Evolutionary conservation across 2,888 invertebrate genomes (phyloP), one percentile per base, ranked within the genome.

Genomic region (Adineta ricciae): DNA sequence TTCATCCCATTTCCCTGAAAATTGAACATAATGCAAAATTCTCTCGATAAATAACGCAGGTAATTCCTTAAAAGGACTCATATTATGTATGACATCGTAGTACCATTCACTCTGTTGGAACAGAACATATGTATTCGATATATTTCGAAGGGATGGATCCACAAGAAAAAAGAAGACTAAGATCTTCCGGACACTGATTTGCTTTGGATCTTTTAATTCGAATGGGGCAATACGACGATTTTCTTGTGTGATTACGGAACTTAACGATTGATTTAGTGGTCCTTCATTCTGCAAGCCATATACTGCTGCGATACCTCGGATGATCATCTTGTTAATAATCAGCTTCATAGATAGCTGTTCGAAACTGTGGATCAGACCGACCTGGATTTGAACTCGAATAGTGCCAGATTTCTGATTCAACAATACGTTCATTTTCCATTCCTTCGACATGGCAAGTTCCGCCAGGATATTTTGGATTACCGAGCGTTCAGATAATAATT

Each of bases 401-500:
- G 38, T 73, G 38, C 36, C 19, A 73, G 1, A 73, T 73, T 19
- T 38, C 73, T 16, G 73, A 36, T 2, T 36, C 36, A 73, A 73
- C 38, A 73, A 73, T 73, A 38, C 38, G 73, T 38, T 73, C 73
- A 73, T 73, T 73, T 73, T 73, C 38, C 73, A 73, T 73, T 38
- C 73, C 73, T 73, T 73, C 73, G 38, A 73, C 38, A 11, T 73
- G 73, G 36, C 73, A 73, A 73, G 36, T 24, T 36, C 73, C 73
- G 38, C 73, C 73, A 19, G 73, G 7, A 73, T 73, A 73, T 73
- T 38, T 38, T 8, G 72, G 72, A 72, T 72, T 72, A 1, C 16
- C 32, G 7, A 36, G 72, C 36, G 72, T 72, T 32, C 27, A 72
- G 19, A 32, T 36, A 1, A 72, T 72, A 72, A 32, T 72, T 16